phyloP scores from a whole-genome alignment of 2,888 invertebrate genomes.

The Platynereis dumerilii region DNA sequence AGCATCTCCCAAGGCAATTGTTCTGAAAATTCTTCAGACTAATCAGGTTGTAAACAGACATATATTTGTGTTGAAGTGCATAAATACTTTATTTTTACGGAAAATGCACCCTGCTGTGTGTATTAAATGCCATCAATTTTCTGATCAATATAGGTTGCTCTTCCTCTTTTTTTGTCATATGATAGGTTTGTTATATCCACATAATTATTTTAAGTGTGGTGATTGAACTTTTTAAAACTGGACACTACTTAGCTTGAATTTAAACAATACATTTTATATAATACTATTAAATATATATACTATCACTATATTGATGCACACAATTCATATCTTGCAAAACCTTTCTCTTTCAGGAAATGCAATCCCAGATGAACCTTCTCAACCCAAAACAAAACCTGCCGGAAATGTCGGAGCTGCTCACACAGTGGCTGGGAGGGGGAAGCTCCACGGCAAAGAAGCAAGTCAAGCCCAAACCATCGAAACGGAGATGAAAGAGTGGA shows the following conservation, averaged over 20 bases:
- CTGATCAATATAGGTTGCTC: too few relatives aligned
- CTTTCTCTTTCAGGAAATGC: conserved; percentile 76
- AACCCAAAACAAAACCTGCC: conserved; percentile 78
- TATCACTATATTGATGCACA: neutral
- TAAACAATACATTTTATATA: neutral
- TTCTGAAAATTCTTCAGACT: too few relatives aligned
- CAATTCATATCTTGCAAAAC: neutral
- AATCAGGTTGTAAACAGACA: too few relatives aligned
- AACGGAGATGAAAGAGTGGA: neutral
- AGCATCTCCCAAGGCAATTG: too few relatives aligned
- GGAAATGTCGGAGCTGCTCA: conserved; percentile 94
- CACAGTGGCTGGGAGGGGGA: conserved; percentile 82
- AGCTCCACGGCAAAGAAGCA: conserved; percentile 13
- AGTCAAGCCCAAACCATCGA: conserved; percentile 13
- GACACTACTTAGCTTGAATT: conserved; percentile 19
- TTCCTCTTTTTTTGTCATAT: too few relatives aligned
- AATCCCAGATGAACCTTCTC: conserved; percentile 73
- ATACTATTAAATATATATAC: neutral
- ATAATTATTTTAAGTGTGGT: too few relatives aligned
- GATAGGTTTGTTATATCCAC: too few relatives aligned
- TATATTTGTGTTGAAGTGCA: too few relatives aligned
- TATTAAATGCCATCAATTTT: too few relatives aligned
- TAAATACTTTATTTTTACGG: too few relatives aligned
- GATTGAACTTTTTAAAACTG: neutral
- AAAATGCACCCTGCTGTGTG: too few relatives aligned